These are phyloP conservation scores for Macaria liturata DNA, from an alignment of 2,888 invertebrate species.

Conservation along the genomic window DNA sequence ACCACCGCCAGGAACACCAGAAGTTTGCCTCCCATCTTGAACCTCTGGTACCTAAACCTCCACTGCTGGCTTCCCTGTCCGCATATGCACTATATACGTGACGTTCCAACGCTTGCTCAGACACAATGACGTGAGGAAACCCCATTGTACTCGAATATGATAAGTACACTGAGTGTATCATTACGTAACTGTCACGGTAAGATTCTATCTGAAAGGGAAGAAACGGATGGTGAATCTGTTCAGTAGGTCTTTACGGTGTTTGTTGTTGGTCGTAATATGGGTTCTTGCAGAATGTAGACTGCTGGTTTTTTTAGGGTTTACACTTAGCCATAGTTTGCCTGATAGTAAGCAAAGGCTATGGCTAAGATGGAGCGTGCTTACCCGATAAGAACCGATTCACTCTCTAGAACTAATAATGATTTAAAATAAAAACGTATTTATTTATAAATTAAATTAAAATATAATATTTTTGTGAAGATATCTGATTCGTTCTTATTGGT, in stretches of 20 bases:
- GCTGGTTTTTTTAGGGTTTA: not conserved
- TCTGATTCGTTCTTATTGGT: too few relatives aligned
- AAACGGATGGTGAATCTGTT: slow-evolving; percentile 29
- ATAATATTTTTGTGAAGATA: too few relatives aligned
- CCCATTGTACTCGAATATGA: slow-evolving; percentile 24
- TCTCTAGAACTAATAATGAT: too few relatives aligned
- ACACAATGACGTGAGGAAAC: slow-evolving; percentile 78
- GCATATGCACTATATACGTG: slow-evolving; percentile 68
- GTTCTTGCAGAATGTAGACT: not conserved
- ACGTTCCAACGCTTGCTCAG: slow-evolving; percentile 68
- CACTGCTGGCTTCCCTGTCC: slow-evolving; percentile 59
- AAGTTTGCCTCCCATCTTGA: slow-evolving; percentile 56
- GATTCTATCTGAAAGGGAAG: slow-evolving; percentile 63
- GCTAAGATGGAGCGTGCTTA: too few relatives aligned
- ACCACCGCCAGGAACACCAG: slow-evolving; percentile 41
- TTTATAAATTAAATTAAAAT: too few relatives aligned
- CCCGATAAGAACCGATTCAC: too few relatives aligned
- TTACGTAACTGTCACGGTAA: slow-evolving; percentile 60
- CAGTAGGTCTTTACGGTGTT: slow-evolving; percentile 6
- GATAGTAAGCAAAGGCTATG: too few relatives aligned
- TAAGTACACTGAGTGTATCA: slow-evolving; percentile 52
- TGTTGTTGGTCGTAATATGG: not conserved
- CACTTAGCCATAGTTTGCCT: too few relatives aligned
- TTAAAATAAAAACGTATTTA: too few relatives aligned
- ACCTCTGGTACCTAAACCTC: slow-evolving; percentile 42